Evolutionary conservation across 2,113 vertebrate genomes (phyloP).

Genomic region (Cichladusa arquata): DNA sequence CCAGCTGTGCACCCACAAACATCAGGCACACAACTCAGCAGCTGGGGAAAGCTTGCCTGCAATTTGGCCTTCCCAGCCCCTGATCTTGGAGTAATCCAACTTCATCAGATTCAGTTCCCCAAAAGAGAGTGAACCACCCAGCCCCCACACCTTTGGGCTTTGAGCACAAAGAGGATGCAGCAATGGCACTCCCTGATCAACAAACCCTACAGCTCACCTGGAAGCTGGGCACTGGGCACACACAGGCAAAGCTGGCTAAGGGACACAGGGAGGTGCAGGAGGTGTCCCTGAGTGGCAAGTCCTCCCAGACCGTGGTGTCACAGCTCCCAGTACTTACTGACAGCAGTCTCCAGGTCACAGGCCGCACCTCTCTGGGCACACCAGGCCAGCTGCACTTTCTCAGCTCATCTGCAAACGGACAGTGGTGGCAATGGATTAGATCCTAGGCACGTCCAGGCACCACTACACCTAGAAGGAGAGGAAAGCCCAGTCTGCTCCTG

Average conservation of each 20-base stretch:
- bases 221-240: background rate
- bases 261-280: background rate
- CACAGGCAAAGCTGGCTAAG: background rate
- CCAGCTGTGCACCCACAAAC: background rate
- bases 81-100: background rate
- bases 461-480: slow-evolving; percentile 68
- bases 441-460: slow-evolving; percentile 61
- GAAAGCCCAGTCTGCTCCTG: slow-evolving; percentile 70
- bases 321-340: slow-evolving; percentile 78
- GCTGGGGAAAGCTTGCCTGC: background rate
- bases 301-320: background rate
- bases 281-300: background rate
- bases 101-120: background rate
- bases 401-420: slow-evolving; percentile 87
- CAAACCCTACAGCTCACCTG: background rate
- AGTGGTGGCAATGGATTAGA: slow-evolving; percentile 67
- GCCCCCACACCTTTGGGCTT: background rate
- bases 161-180: background rate
- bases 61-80: background rate
- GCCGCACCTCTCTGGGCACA: slow-evolving; percentile 92
- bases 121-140: background rate
- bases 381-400: slow-evolving; percentile 98
- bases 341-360: slow-evolving; percentile 95
- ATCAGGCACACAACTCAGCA: background rate
- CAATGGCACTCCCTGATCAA: background rate